Conservation (phyloP, 2,113 vertebrate species). For the Colossoma macropomum region DNA sequence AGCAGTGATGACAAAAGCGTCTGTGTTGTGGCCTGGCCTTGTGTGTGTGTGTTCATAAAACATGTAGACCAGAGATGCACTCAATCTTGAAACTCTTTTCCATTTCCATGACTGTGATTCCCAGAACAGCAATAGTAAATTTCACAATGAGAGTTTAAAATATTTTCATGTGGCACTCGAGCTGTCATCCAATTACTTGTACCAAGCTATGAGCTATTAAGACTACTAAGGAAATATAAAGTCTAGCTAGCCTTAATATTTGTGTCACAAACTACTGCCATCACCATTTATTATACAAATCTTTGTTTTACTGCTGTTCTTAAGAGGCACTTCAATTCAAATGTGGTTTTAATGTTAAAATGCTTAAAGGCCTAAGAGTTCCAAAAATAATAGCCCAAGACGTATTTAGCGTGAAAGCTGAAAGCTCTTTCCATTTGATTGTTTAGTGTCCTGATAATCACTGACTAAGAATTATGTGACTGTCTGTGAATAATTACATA, state of each 20-base stretch:
- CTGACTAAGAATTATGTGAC: neutral
- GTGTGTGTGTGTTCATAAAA: neutral
- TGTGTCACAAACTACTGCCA: neutral
- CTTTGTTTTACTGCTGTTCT: neutral
- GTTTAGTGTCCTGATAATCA: neutral
- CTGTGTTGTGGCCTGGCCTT: slow-evolving; percentile 11
- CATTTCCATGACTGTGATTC: neutral
- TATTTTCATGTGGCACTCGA: neutral
- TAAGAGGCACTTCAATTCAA: neutral
- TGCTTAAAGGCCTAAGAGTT: neutral
- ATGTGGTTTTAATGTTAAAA: slow-evolving; percentile 10
- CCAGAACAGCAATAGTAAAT: neutral
- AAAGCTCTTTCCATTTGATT: neutral
- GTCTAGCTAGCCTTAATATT: neutral
- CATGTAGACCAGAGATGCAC: neutral
- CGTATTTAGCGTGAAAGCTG: neutral
- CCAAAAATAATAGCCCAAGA: neutral
- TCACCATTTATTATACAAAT: slow-evolving; percentile 2
- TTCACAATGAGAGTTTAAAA: neutral
- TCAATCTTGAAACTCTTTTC: neutral
- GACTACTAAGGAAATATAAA: neutral
- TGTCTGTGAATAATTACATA: neutral
- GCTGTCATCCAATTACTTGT: neutral
- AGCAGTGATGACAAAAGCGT: slow-evolving; percentile 38
- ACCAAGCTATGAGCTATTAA: neutral